These are phyloP conservation scores for Serilophus lunatus DNA, from an alignment of 2,113 vertebrate species.

Conservation along the genomic window DNA sequence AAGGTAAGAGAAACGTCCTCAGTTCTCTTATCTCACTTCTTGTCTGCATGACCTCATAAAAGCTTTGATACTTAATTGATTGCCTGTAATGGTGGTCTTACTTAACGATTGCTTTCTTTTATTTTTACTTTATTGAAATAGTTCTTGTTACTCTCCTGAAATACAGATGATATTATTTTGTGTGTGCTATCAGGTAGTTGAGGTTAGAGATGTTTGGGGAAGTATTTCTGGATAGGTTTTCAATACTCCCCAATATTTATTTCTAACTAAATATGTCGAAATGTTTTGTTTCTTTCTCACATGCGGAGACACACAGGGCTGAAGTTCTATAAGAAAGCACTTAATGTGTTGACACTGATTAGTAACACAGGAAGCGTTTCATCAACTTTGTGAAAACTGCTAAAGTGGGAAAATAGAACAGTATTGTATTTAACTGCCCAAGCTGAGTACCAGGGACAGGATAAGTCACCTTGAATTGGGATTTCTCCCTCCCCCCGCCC, in stretches of 20 bases:
- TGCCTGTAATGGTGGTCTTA: neutral
- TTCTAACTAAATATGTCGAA: neutral
- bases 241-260: neutral
- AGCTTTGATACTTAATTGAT: neutral
- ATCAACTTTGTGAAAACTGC: neutral
- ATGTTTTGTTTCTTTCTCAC: too few relatives aligned
- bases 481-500: rapidly evolving
- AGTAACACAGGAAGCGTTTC: neutral
- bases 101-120: neutral
- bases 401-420: neutral
- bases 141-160: neutral
- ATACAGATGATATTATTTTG: neutral
- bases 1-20: slow-evolving; percentile 77
- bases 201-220: neutral
- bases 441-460: neutral
- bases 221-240: neutral
- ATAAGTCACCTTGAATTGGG: neutral
- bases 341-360: neutral
- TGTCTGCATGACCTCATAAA: neutral
- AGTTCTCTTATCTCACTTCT: neutral
- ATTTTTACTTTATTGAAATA: neutral
- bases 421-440: neutral
- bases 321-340: neutral
- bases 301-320: neutral
- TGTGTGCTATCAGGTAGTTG: neutral